Evolutionary conservation across 2,797 vertebrate genomes (phyloP), one percentile per base, ranked within the genome.

Genomic region (Melanotaenia maccullochi): DNA sequence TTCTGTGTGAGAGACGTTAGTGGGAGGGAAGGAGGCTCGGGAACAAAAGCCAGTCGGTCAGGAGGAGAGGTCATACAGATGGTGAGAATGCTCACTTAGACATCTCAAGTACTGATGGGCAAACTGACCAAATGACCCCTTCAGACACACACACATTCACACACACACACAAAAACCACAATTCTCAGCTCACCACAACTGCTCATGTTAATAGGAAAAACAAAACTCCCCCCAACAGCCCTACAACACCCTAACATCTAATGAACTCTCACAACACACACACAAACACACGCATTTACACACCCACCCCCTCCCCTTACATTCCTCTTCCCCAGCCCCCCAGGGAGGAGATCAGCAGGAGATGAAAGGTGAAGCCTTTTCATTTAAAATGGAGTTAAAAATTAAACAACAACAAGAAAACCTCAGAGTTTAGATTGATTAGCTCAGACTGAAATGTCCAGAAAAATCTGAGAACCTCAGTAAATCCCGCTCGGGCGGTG

Each of bases 41-140:
- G 85, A 85, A 87, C 89, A 89, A 89, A 90, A 86, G 83, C 80
- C 73, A 22, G 83, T 7, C 75, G 68, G 81, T 76, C 64, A 62
- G 83, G 73, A 84, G 85, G 78, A 83, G 89, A 84, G 91, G 89
- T 92, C 90, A 87, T 87, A 81, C 86, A 86, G 87, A 92, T 87
- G 85, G 87, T 90, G 90, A 90, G 88, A 91, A 87, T 80, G 73
- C 76, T 86, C 77, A 85, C 73, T 84, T 81, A 90, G 88, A 89
- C 87, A 88, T 85, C 90, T 85, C 81, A 36, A 87, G 81, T 83
- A 82, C 83, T 85, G 82, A 90, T 91, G 85, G 81, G 85, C 87
- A 84, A 68, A 75, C 69, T 87, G 91, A 89, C 87, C 90, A 84
- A 11, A 72, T 90, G 85, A 91, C 88, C 90, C 65, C 82, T 40